A percentile compares a stretch with the other conserved stretches of the same genome.
These are phyloP conservation scores for Philonicus albiceps DNA, from an alignment of 2,888 invertebrate genomes.

Conservation along the genomic window DNA sequence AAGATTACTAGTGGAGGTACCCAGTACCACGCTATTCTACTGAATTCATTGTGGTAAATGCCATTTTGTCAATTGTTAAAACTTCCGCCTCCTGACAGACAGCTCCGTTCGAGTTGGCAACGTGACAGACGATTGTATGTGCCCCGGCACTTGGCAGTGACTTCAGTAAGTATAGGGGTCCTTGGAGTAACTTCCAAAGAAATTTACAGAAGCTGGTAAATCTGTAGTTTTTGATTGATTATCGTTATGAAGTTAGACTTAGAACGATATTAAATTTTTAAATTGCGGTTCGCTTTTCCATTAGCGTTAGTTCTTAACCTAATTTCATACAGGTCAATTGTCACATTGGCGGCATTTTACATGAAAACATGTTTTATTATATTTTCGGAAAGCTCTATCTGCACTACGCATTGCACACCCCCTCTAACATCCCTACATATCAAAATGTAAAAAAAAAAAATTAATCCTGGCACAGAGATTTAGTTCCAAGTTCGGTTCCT, in stretches of 20 bases:
- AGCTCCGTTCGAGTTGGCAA: not conserved
- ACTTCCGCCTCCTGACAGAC: conserved; percentile 26
- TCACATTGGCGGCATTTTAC: too few relatives aligned
- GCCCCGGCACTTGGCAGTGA: not conserved
- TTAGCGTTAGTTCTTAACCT: too few relatives aligned
- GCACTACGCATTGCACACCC: too few relatives aligned
- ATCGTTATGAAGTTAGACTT: not conserved
- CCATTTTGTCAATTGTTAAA: conserved; percentile 38
- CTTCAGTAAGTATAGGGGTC: not conserved
- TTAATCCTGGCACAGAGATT: too few relatives aligned
- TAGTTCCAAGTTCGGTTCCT: too few relatives aligned
- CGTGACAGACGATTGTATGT: conserved; percentile 3
- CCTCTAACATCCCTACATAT: too few relatives aligned
- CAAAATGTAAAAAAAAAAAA: too few relatives aligned
- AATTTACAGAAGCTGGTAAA: not conserved
- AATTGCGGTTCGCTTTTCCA: not conserved
- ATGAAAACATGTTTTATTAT: too few relatives aligned
- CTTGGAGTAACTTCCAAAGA: not conserved
- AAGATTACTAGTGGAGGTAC: not conserved
- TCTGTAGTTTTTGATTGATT: conserved; percentile 1
- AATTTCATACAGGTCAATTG: too few relatives aligned
- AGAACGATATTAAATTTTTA: not conserved
- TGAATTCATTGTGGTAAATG: conserved; percentile 34
- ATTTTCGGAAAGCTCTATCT: too few relatives aligned
- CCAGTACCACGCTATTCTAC: not conserved